phyloP scores from a whole-genome alignment of 1,140 invertebrate genomes.

The Lasioglossum albipes region DNA sequence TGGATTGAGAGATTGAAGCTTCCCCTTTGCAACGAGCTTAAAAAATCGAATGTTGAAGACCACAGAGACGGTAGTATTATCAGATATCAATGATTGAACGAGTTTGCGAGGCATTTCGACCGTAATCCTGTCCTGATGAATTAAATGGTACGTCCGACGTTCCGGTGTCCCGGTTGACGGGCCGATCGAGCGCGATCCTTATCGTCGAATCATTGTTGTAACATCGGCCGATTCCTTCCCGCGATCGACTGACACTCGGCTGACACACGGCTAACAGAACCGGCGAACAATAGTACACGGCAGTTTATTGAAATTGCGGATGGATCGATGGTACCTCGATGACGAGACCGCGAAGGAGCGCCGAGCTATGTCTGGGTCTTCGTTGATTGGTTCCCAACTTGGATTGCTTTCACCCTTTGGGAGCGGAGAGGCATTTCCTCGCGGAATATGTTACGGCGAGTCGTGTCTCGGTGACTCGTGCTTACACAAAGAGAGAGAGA shows the following conservation, averaged over 20 bases:
- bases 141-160: background rate
- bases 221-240: background rate
- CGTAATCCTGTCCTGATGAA: no score
- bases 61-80: no score
- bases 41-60: no score
- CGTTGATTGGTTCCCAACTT: background rate
- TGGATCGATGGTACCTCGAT: background rate
- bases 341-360: background rate
- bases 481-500: background rate
- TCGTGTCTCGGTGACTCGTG: background rate
- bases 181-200: background rate
- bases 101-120: no score
- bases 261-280: background rate
- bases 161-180: background rate
- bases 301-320: background rate
- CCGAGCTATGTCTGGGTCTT: background rate
- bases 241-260: background rate
- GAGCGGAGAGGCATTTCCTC: background rate
- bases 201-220: conserved; percentile 3
- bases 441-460: background rate
- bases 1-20: no score
- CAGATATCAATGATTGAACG: no score
- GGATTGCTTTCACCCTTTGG: background rate
- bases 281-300: background rate
- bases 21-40: no score